Evolutionary conservation across 2,113 vertebrate species (phyloP), one percentile per base, ranked within the genome.

Genomic region (Nesoenas mayeri): DNA sequence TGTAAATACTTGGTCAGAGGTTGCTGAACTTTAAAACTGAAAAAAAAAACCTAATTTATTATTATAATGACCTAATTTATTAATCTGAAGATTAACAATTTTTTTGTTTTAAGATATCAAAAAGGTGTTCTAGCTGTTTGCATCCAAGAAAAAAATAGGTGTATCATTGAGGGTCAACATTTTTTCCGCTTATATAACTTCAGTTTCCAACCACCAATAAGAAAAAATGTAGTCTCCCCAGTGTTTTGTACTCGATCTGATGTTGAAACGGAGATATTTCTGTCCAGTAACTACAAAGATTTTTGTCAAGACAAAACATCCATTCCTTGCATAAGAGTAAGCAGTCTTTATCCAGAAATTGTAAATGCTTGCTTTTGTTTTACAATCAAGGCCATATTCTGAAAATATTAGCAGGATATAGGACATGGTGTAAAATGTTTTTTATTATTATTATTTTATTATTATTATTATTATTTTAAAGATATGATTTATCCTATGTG

Each of bases 1-100:
- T 99, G 98, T 99, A 99, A 98, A 99, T 99, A 99, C 98, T 99
- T 99, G 98, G 98, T 98, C 98, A 98, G 98, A 98, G 98, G 97
- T 99, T 98, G 98, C 98, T 98, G 97, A 98, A 98, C 98, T 98
- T 98, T 98, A 98, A 98, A 98, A 98, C 96, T 97, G 92, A 98
- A 97, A 93, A 97, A 88, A 96, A 98, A 98, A 98, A 98, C 17
- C 97, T 99, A 99, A 99, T 99, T 99, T 99, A 99, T 99, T 99
- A 98, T 98, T 98, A 98, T 98, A 98, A 98, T 98, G 98, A 98
- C 98, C 98, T 98, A 99, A 99, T 99, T 99, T 99, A 99, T 99
- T 99, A 98, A 98, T 98, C 97, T 98, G 98, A 98, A 98, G 97
- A 98, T 97, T 98, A 98, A 98, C 97, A 96, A 98, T 98, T 98